Conservation (phyloP, 2,888 invertebrate species). For the Salpingus planirostris region DNA sequence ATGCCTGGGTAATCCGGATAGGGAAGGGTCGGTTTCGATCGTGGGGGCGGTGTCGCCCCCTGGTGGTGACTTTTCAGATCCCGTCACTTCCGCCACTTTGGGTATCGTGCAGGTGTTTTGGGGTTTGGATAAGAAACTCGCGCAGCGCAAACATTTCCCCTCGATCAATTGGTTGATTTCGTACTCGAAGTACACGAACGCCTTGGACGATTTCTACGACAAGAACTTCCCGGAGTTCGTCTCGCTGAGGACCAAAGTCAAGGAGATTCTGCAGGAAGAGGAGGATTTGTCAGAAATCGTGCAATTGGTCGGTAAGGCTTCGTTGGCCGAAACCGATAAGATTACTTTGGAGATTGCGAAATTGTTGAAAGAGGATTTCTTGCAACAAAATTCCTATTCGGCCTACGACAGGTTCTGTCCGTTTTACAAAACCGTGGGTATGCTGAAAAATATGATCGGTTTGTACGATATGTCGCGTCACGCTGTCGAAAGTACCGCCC, state of each 20-base stretch:
- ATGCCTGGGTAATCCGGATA: slow-evolving; percentile 93
- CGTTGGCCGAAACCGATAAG: slow-evolving; percentile 97
- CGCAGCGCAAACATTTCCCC: slow-evolving; percentile 99
- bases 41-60: slow-evolving; percentile 99
- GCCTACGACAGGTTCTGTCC: slow-evolving; percentile 97
- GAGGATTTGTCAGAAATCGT: slow-evolving; percentile 99
- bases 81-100: slow-evolving; percentile 97
- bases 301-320: slow-evolving; percentile 98
- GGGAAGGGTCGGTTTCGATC: slow-evolving; percentile 98
- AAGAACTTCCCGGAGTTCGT: slow-evolving; percentile 97
- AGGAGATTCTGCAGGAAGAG: slow-evolving; percentile 66
- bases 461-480: slow-evolving; percentile 98
- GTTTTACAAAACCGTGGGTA: slow-evolving; percentile 99
- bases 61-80: slow-evolving; percentile 99
- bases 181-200: slow-evolving; percentile 92
- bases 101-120: slow-evolving; percentile 97
- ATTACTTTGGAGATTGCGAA: slow-evolving; percentile 98
- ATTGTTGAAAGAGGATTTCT: slow-evolving; percentile 96
- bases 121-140: slow-evolving; percentile 98
- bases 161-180: slow-evolving; percentile 99
- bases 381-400: slow-evolving; percentile 98
- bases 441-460: slow-evolving; percentile 95
- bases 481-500: slow-evolving; percentile 95
- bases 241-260: slow-evolving; percentile 90
- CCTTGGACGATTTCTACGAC: slow-evolving; percentile 98